Conservation (phyloP, 2,113 vertebrate species). For the Zapus hudsonius region DNA sequence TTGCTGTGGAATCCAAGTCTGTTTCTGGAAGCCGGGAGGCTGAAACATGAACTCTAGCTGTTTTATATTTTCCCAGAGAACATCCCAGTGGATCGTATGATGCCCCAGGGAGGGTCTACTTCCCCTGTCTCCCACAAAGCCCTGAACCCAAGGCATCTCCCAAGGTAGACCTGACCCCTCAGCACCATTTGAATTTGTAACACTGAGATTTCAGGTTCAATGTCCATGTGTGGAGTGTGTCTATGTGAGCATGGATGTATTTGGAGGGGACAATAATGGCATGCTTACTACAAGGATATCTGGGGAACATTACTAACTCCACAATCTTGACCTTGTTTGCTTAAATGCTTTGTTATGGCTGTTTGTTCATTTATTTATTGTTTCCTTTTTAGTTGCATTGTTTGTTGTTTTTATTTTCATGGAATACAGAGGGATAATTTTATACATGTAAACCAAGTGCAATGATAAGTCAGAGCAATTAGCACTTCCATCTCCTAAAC, state of each 20-base stretch:
- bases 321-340: neutral
- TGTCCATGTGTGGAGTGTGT: neutral
- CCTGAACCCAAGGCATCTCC: neutral
- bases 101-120: no score
- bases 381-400: neutral
- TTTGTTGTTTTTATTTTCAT: neutral
- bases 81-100: neutral
- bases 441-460: accelerated
- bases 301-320: no score
- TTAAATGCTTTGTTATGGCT: neutral
- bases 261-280: neutral
- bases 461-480: neutral
- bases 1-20: neutral
- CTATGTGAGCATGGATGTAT: neutral
- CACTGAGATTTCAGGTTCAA: neutral
- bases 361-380: neutral
- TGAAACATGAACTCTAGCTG: neutral
- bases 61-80: neutral
- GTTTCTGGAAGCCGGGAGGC: neutral
- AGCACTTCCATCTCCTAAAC: neutral
- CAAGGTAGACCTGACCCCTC: neutral
- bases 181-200: neutral
- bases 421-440: neutral
- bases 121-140: neutral
- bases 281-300: neutral